Conservation (phyloP, 2,797 vertebrate species). For the Triplophysa bombifrons region DNA sequence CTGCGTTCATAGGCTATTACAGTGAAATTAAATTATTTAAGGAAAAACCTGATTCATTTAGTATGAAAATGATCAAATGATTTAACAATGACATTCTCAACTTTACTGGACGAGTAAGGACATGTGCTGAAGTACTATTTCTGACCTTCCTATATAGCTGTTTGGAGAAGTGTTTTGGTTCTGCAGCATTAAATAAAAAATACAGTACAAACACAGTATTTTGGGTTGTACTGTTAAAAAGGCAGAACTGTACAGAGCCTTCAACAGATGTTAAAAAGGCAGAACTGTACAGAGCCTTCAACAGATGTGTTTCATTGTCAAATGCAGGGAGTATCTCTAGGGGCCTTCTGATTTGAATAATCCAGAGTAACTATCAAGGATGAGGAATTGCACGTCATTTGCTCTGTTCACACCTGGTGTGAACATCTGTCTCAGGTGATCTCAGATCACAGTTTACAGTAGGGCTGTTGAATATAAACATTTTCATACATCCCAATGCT, state of each 20-base stretch:
- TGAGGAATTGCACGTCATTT: background rate
- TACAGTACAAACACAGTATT: background rate
- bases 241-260: background rate
- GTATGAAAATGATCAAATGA: no score
- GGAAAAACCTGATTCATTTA: constrained; percentile 13
- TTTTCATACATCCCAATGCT: no score
- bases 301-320: background rate
- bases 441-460: no score
- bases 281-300: background rate
- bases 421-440: background rate
- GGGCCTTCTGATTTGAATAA: background rate
- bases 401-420: background rate
- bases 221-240: background rate
- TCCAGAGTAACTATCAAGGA: background rate
- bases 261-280: background rate
- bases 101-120: background rate
- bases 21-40: constrained; percentile 24
- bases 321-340: background rate
- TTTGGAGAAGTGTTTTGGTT: constrained; percentile 30
- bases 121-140: constrained; percentile 4
- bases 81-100: background rate
- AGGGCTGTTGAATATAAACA: no score
- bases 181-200: background rate
- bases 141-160: constrained; percentile 14
- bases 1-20: background rate